Evolutionary conservation across 2,113 vertebrate species (phyloP).

Genomic region (Gadus chalcogrammus): DNA sequence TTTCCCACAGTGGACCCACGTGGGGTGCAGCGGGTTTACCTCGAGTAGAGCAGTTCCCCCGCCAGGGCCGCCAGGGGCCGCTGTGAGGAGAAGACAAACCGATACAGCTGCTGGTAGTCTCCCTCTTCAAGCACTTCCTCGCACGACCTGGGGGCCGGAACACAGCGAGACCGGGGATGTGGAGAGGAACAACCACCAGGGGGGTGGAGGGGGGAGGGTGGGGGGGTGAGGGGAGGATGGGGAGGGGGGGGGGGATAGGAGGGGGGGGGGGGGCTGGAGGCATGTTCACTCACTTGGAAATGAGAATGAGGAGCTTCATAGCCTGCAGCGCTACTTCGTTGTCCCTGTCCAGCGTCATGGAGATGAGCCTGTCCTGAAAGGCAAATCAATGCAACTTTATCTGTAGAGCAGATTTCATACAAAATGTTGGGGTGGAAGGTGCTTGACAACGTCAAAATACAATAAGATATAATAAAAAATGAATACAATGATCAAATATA

Average conservation of each 20-base stretch:
- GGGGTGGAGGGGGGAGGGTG: background rate
- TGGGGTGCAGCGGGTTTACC: slow-evolving; percentile 38
- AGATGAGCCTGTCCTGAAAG: slow-evolving; percentile 83
- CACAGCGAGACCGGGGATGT: slow-evolving; percentile 18
- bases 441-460: too few relatives aligned
- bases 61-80: slow-evolving; percentile 81
- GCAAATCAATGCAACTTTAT: background rate
- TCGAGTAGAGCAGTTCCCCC: slow-evolving; percentile 84
- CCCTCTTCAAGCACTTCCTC: slow-evolving; percentile 72
- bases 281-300: slow-evolving; percentile 80
- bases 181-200: background rate
- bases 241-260: background rate
- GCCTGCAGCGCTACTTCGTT: slow-evolving; percentile 87
- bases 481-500: too few relatives aligned
- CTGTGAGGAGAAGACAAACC: slow-evolving; percentile 83
- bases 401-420: too few relatives aligned
- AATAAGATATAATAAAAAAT: too few relatives aligned
- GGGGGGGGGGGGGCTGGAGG: background rate
- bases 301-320: slow-evolving; percentile 84
- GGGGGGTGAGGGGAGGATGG: background rate
- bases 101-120: slow-evolving; percentile 79
- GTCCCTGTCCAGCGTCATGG: slow-evolving; percentile 91
- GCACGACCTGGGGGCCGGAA: slow-evolving; percentile 67
- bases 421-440: too few relatives aligned
- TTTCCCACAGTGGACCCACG: background rate